phyloP scores from a whole-genome alignment of 2,113 vertebrate species.

The Otus sunia region DNA sequence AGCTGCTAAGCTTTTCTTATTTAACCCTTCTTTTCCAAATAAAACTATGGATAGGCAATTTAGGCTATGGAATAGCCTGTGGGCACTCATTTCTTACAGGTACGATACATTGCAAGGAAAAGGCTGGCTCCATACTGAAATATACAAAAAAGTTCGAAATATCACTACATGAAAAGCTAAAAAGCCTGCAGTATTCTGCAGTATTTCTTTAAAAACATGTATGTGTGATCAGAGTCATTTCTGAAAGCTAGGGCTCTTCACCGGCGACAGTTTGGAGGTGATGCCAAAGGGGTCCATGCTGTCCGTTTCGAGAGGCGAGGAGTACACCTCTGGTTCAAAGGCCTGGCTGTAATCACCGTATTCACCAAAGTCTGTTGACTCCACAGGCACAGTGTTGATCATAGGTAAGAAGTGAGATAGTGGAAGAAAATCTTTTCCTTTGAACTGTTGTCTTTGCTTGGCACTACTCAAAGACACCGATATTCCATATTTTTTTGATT shows the following conservation, averaged over 20 bases:
- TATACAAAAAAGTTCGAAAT: neutral
- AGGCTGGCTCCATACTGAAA: neutral
- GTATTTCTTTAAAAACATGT: accelerated
- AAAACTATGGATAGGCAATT: neutral
- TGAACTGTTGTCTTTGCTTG: constrained; percentile 77
- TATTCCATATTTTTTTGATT: constrained; percentile 77
- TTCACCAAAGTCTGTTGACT: neutral
- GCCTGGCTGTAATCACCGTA: constrained; percentile 40
- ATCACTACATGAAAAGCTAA: constrained; percentile 25
- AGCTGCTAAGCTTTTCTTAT: neutral
- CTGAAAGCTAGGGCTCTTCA: constrained; percentile 89
- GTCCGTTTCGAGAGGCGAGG: constrained; percentile 71
- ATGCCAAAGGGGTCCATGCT: constrained; percentile 86
- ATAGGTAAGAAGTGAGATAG: constrained; percentile 90
- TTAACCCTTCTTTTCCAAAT: neutral
- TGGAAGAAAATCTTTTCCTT: constrained; percentile 71
- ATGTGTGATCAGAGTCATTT: constrained; percentile 67
- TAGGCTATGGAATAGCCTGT: neutral
- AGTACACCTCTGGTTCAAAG: constrained; percentile 17
- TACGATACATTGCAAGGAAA: neutral
- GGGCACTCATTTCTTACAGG: neutral
- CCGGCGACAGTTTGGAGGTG: constrained; percentile 73
- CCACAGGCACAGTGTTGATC: constrained; percentile 71
- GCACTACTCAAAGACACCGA: constrained; percentile 82
- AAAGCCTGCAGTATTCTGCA: neutral